phyloP scores from a whole-genome alignment of 1,140 invertebrate genomes.

The Caligus rogercresseyi region DNA sequence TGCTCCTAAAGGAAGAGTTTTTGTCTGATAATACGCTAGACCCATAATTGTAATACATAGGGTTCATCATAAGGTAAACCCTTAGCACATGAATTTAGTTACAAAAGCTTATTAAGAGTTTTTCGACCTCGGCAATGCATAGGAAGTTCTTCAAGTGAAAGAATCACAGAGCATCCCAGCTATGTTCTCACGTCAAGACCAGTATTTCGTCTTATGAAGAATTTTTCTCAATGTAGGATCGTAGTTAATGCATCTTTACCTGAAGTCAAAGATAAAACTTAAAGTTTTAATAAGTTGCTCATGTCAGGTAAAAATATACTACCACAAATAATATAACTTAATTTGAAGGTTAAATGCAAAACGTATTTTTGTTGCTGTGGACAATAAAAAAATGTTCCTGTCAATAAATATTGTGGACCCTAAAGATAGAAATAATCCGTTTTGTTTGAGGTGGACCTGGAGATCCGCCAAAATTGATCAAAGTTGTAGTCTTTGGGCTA shows the following conservation, averaged over 20 bases:
- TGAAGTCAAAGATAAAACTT: background rate
- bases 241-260: slow-evolving; percentile 7
- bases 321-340: slow-evolving; percentile 3
- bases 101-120: slow-evolving; percentile 1
- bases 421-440: background rate
- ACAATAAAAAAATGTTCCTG: slow-evolving; percentile 1
- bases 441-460: background rate
- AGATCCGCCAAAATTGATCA: background rate
- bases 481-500: background rate
- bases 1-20: background rate
- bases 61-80: background rate
- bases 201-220: background rate
- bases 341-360: background rate
- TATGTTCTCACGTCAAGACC: background rate
- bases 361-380: background rate
- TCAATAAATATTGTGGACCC: background rate
- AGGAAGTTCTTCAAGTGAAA: background rate
- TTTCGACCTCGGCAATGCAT: background rate
- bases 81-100: background rate
- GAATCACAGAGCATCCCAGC: background rate
- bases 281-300: background rate
- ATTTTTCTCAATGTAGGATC: background rate
- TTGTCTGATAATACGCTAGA: background rate
- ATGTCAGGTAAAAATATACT: background rate
- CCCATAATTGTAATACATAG: background rate